phyloP scores from a whole-genome alignment of 2,797 vertebrate genomes.

The Carduelis carduelis region DNA sequence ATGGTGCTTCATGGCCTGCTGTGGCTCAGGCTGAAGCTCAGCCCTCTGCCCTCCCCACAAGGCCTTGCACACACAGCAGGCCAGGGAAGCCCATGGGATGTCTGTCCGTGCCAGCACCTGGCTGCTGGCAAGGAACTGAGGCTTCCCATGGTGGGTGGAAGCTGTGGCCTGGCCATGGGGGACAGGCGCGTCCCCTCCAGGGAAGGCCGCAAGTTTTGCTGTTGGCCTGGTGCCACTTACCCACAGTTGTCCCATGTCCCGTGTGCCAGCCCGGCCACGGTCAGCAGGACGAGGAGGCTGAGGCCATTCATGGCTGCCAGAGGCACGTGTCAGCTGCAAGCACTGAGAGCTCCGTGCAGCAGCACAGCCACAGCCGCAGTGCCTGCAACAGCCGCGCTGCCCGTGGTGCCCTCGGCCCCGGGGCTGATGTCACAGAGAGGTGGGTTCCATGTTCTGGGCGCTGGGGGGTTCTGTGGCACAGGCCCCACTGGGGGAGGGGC shows the following conservation, averaged over 20 bases:
- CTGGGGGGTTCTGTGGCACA: no score
- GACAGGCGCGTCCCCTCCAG: background rate
- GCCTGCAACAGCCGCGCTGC: fast-evolving
- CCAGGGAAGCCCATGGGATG: background rate
- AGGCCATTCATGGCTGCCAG: background rate
- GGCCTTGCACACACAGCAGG: background rate
- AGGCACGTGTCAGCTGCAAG: background rate
- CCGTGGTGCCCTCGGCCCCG: fast-evolving
- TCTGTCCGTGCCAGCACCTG: background rate
- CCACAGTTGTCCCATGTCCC: fast-evolving
- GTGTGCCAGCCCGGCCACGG: fast-evolving
- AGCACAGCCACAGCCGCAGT: background rate
- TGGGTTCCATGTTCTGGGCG: background rate
- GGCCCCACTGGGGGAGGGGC: background rate
- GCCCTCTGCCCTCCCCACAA: background rate
- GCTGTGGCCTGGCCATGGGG: background rate
- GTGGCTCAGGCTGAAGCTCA: background rate
- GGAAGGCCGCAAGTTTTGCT: background rate
- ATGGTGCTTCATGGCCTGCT: background rate
- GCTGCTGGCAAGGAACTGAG: background rate
- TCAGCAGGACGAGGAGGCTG: background rate
- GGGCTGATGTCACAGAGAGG: background rate
- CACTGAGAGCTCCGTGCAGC: background rate
- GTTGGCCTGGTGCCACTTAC: background rate
- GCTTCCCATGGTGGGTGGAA: background rate